phyloP scores from a whole-genome alignment of 2,113 vertebrate species.

The Cnemophilus loriae region DNA sequence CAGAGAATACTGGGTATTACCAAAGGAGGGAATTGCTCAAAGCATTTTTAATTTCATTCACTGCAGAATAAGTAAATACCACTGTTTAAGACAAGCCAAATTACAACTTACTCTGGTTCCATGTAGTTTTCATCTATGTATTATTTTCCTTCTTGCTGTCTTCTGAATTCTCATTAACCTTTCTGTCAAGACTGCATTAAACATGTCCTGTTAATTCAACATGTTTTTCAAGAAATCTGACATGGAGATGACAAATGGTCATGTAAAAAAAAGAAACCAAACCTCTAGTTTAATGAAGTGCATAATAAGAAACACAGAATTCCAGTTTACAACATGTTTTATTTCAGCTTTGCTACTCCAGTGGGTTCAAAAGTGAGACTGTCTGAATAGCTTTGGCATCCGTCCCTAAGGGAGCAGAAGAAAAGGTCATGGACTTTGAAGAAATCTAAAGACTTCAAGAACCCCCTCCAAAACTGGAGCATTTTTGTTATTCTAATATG shows the following conservation, averaged over 20 bases:
- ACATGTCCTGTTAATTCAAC: slow-evolving; percentile 36
- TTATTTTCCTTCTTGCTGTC: not conserved
- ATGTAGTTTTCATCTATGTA: not conserved
- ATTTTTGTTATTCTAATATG: not conserved
- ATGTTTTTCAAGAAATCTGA: slow-evolving; percentile 37
- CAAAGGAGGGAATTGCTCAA: not conserved
- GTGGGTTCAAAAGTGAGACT: not conserved
- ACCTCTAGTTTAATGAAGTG: slow-evolving; percentile 5
- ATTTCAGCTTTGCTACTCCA: not conserved
- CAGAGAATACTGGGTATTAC: not conserved
- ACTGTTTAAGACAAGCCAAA: not conserved
- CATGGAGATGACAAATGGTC: slow-evolving; percentile 40
- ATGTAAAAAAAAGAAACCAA: not conserved
- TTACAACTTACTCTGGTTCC: not conserved
- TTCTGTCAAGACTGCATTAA: slow-evolving; percentile 37
- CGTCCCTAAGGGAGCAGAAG: not conserved
- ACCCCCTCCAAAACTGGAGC: not conserved
- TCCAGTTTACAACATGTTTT: not conserved
- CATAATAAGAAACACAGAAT: not conserved
- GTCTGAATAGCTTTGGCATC: not conserved
- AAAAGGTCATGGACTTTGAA: not conserved
- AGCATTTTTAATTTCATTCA: not conserved
- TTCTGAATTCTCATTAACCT: slow-evolving; percentile 62
- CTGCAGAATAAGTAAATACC: not conserved
- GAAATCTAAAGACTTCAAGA: not conserved